Evolutionary conservation across 1,140 invertebrate genomes (phyloP).

Genomic region (Odontomachus brunneus): DNA sequence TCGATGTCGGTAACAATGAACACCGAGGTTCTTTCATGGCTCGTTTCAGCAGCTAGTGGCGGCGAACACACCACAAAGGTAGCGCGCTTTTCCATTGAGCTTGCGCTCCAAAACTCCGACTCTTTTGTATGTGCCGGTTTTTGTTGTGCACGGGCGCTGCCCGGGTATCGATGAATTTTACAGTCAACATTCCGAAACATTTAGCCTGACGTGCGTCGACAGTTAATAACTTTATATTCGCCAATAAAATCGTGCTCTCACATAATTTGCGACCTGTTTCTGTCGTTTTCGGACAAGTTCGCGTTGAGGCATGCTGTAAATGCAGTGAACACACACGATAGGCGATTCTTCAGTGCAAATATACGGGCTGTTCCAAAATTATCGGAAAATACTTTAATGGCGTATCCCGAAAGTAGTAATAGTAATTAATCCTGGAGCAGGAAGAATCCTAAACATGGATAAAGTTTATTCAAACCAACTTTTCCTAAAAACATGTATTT

Average conservation of each 20-base stretch:
- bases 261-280: not conserved
- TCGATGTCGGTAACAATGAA: not conserved
- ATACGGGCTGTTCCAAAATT: too few relatives aligned
- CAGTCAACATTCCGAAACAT: constrained; percentile 2
- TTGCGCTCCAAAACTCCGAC: not conserved
- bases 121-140: constrained; percentile 12
- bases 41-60: not conserved
- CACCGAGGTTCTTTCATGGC: not conserved
- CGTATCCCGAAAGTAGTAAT: too few relatives aligned
- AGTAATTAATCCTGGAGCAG: too few relatives aligned
- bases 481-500: too few relatives aligned
- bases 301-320: too few relatives aligned
- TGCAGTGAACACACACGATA: not conserved
- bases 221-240: constrained; percentile 13
- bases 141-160: too few relatives aligned
- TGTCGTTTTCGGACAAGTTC: constrained; percentile 11
- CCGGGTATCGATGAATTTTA: constrained; percentile 20
- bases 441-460: too few relatives aligned
- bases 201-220: not conserved
- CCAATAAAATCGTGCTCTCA: constrained; percentile 17
- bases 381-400: too few relatives aligned
- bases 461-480: too few relatives aligned
- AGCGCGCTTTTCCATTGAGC: constrained; percentile 1
- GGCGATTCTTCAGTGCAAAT: too few relatives aligned
- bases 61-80: not conserved